phyloP scores from a whole-genome alignment of 2,888 invertebrate species.

The Petrolisthes manimaculis region DNA sequence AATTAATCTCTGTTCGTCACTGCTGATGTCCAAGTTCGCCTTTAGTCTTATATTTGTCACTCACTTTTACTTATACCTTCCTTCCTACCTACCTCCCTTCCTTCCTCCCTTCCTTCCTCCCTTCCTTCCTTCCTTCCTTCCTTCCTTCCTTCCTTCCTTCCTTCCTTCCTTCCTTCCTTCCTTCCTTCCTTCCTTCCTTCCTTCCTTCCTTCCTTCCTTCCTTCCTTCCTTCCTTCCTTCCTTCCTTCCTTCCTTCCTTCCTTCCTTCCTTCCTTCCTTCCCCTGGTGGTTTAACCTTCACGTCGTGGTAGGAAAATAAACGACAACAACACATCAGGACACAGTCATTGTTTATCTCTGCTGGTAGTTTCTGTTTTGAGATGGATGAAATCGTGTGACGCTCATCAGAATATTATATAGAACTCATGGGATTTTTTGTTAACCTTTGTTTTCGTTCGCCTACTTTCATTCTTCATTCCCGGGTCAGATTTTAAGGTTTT shows the following conservation, averaged over 20 bases:
- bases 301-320: too few species aligned
- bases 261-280: not conserved
- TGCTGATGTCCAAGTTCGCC: not conserved
- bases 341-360: too few species aligned
- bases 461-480: too few species aligned
- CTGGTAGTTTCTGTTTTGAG: too few species aligned
- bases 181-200: slow-evolving; percentile 10
- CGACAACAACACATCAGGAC: too few species aligned
- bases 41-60: not conserved
- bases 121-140: not conserved
- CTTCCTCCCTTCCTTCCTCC: not conserved
- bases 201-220: not conserved
- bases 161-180: not conserved
- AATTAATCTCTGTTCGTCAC: too few species aligned
- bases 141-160: not conserved
- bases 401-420: too few species aligned
- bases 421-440: too few species aligned
- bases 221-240: not conserved
- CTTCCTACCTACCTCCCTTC: not conserved
- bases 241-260: not conserved
- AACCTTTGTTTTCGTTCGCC: too few species aligned
- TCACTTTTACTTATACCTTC: not conserved
- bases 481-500: too few species aligned
- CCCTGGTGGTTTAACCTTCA: not conserved
- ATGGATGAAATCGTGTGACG: too few species aligned